Percentiles rank a stretch among this genome's conserved stretches.
Conservation (phyloP, 2,888 invertebrate species). For the Hybos culiciformis region DNA sequence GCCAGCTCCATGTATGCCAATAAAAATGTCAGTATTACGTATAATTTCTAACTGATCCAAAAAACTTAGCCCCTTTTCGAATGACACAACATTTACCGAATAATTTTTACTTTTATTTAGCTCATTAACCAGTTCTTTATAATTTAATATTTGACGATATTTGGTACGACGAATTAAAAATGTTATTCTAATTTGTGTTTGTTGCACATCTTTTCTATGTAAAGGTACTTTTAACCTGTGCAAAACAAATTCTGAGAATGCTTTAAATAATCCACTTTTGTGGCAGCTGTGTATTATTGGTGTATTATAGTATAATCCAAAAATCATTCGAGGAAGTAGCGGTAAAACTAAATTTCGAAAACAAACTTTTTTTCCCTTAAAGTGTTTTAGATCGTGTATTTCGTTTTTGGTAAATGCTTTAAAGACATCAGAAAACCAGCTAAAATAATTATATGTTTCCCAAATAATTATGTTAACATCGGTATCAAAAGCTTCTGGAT, state of each 20-base stretch:
- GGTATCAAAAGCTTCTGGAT: conserved; percentile 55
- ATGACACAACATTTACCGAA: conserved; percentile 51
- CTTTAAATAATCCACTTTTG: conserved; percentile 80
- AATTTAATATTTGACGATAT: conserved; percentile 80
- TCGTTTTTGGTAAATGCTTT: conserved; percentile 77
- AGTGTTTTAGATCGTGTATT: conserved; percentile 75
- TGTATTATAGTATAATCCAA: conserved; percentile 94
- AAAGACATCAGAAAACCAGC: conserved; percentile 76
- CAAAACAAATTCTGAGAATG: conserved; percentile 80
- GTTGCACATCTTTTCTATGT: conserved; percentile 9
- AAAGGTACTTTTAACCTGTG: conserved; percentile 50
- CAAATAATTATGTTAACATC: conserved; percentile 83
- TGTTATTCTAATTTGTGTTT: conserved; percentile 59
- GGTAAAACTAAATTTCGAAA: conserved; percentile 86
- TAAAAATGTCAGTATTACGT: conserved; percentile 82
- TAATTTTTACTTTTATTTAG: conserved; percentile 47
- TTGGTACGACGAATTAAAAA: conserved; percentile 75
- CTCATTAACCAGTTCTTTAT: conserved; percentile 60
- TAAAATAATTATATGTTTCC: conserved; percentile 88
- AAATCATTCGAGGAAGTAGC: conserved; percentile 88
- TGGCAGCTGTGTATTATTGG: conserved; percentile 90
- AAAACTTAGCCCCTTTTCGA: conserved; percentile 51
- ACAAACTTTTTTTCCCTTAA: conserved; percentile 77
- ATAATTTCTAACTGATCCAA: conserved; percentile 63
- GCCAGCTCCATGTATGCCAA: conserved; percentile 97